Percentiles rank a stretch among this genome's conserved stretches.
Conservation (phyloP, 2,797 vertebrate genomes). For the Acanthurus leucopareius region DNA sequence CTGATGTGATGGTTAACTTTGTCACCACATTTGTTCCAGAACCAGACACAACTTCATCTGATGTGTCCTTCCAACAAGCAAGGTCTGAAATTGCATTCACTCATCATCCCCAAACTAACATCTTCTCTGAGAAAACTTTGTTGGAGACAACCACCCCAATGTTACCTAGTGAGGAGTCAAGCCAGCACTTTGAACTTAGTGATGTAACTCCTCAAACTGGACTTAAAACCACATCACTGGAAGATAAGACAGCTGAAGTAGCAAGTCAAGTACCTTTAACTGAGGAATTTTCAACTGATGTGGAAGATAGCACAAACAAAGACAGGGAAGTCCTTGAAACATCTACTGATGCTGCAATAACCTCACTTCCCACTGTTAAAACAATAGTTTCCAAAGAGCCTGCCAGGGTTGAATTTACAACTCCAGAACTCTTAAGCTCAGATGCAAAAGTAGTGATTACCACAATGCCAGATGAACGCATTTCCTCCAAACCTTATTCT, state of each 20-base stretch:
- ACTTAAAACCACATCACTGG: conserved; percentile 26
- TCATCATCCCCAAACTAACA: conserved; percentile 50
- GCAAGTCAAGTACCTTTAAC: conserved; percentile 20
- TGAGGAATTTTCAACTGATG: conserved; percentile 30
- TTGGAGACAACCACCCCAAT: conserved; percentile 49
- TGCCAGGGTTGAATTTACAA: conserved; percentile 13
- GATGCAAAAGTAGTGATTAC: conserved; percentile 10
- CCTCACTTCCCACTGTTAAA: not conserved
- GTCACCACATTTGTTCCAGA: conserved; percentile 59
- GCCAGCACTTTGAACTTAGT: conserved; percentile 15
- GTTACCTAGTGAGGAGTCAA: conserved; percentile 32
- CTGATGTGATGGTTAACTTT: conserved; percentile 51
- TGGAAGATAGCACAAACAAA: conserved; percentile 15
- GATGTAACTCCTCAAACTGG: conserved; percentile 21
- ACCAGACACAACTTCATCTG: conserved; percentile 40
- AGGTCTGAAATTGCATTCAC: conserved; percentile 68
- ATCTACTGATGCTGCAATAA: conserved; percentile 12
- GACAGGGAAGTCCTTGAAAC: conserved; percentile 17
- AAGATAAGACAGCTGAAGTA: conserved; percentile 26
- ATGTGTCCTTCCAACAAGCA: conserved; percentile 58
- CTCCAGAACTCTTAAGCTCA: conserved; percentile 10
- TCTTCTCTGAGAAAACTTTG: conserved; percentile 42
- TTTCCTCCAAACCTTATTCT: conserved; percentile 24
- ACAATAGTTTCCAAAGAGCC: conserved; percentile 1
- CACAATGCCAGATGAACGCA: conserved; percentile 1